A percentile compares a stretch with the other conserved stretches of the same genome.
Evolutionary conservation across 2,797 vertebrate species (phyloP).

Genomic region (Dendrocincla fuliginosa): DNA sequence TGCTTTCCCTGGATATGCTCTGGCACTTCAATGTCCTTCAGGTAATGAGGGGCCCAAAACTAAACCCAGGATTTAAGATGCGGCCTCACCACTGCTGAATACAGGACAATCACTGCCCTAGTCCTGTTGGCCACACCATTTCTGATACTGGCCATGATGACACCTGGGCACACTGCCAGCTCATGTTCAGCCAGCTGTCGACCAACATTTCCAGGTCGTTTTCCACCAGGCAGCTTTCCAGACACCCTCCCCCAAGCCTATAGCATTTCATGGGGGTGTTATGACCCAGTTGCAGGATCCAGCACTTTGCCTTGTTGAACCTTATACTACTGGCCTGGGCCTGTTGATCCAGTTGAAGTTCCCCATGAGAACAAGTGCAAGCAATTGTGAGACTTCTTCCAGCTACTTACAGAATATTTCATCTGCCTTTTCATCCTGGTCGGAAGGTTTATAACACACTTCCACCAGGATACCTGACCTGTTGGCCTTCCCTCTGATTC

Average conservation of each 20-base stretch:
- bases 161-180: background rate
- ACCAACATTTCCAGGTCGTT: background rate
- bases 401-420: background rate
- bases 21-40: background rate
- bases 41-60: background rate
- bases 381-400: background rate
- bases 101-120: background rate
- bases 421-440: background rate
- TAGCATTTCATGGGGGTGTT: background rate
- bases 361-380: background rate
- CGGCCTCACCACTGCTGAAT: background rate
- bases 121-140: background rate
- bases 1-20: rapidly evolving
- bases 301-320: background rate
- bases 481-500: background rate
- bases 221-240: background rate
- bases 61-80: background rate
- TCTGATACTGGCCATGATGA: background rate
- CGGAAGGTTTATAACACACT: background rate
- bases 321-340: background rate
- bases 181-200: background rate
- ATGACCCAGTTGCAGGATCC: background rate
- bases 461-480: background rate
- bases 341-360: background rate
- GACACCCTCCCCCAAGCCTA: background rate